Percentiles rank a stretch among this genome's conserved stretches.
phyloP scores from a whole-genome alignment of 2,797 vertebrate species.

The Diplodus sargus region DNA sequence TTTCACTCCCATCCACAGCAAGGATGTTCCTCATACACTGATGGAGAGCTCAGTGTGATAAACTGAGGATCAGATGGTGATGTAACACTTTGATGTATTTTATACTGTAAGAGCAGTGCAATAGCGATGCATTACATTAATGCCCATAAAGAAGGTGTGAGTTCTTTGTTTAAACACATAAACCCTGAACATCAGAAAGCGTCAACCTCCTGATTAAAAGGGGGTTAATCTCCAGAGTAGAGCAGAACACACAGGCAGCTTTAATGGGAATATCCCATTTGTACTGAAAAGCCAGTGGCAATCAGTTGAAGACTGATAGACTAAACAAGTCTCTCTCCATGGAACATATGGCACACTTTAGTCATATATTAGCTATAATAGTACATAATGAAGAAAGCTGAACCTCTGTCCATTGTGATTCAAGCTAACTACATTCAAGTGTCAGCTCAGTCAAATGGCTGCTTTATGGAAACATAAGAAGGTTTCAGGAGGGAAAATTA shows the following conservation, averaged over 20 bases:
- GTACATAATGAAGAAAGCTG: slow-evolving; percentile 29
- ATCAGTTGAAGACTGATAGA: slow-evolving; percentile 12
- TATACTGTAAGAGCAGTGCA: slow-evolving; percentile 22
- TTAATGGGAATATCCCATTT: slow-evolving; percentile 46
- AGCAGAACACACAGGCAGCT: slow-evolving; percentile 34
- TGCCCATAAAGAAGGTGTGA: slow-evolving; percentile 14
- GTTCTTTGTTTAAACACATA: slow-evolving; percentile 9
- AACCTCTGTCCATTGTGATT: slow-evolving; percentile 43
- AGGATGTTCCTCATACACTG: slow-evolving; percentile 40
- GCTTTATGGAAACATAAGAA: slow-evolving; percentile 44
- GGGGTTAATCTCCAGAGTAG: slow-evolving; percentile 12
- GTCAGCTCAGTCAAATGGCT: slow-evolving; percentile 36
- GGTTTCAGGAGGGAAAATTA: slow-evolving; percentile 29
- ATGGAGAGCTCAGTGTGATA: slow-evolving; percentile 42
- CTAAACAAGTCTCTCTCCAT: slow-evolving; percentile 30
- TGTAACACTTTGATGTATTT: slow-evolving; percentile 38
- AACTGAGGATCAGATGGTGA: slow-evolving; percentile 43
- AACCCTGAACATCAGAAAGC: slow-evolving; percentile 24
- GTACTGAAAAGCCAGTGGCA: slow-evolving; percentile 14
- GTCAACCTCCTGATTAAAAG: slow-evolving; percentile 29
- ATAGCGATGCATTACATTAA: slow-evolving; percentile 26
- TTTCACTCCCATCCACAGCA: slow-evolving; percentile 40
- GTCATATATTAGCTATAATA: slow-evolving; percentile 50
- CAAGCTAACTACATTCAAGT: slow-evolving; percentile 30
- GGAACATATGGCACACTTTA: slow-evolving; percentile 34